These are phyloP conservation scores for Pimpla rufipes DNA, from an alignment of 2,888 invertebrate genomes.

Conservation along the genomic window DNA sequence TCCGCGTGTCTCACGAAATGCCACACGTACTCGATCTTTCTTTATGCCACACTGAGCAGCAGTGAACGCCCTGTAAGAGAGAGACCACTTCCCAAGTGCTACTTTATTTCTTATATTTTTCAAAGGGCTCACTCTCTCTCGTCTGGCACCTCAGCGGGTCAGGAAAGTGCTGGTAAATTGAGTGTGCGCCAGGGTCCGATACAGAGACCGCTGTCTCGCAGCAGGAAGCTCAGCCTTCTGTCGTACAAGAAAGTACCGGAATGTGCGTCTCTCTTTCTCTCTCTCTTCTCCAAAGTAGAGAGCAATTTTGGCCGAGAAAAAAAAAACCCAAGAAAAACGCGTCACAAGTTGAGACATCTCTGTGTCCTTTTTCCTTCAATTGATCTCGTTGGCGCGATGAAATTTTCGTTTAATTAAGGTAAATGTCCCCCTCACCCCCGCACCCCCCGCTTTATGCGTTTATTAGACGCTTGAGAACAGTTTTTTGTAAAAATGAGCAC, in stretches of 20 bases:
- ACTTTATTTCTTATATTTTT: conserved; percentile 74
- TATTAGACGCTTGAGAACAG: too few species aligned
- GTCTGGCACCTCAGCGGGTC: conserved; percentile 35
- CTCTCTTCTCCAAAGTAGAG: conserved; percentile 3
- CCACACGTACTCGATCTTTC: conserved; percentile 48
- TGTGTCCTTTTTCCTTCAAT: too few species aligned
- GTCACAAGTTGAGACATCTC: too few species aligned
- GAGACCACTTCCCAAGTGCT: conserved; percentile 65
- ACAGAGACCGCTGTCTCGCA: conserved; percentile 39
- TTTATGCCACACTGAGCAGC: conserved; percentile 34
- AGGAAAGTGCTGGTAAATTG: conserved; percentile 75
- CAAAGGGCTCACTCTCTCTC: conserved; percentile 65
- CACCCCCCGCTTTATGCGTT: too few species aligned
- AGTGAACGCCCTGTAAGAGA: conserved; percentile 41
- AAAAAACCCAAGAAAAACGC: not conserved
- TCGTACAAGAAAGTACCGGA: conserved; percentile 54
- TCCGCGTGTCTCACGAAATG: conserved; percentile 32
- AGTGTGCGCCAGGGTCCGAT: conserved; percentile 65
- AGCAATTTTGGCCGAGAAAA: conserved; percentile 1
- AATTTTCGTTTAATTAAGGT: too few species aligned
- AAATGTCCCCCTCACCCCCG: too few species aligned
- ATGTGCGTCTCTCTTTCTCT: conserved; percentile 35
- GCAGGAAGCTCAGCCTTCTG: conserved; percentile 47
- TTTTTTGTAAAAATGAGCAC: too few species aligned
- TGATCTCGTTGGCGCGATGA: too few species aligned